A percentile compares a stretch with the other conserved stretches of the same genome.
phyloP scores from a whole-genome alignment of 2,113 vertebrate genomes.

The Carettochelys insculpta region DNA sequence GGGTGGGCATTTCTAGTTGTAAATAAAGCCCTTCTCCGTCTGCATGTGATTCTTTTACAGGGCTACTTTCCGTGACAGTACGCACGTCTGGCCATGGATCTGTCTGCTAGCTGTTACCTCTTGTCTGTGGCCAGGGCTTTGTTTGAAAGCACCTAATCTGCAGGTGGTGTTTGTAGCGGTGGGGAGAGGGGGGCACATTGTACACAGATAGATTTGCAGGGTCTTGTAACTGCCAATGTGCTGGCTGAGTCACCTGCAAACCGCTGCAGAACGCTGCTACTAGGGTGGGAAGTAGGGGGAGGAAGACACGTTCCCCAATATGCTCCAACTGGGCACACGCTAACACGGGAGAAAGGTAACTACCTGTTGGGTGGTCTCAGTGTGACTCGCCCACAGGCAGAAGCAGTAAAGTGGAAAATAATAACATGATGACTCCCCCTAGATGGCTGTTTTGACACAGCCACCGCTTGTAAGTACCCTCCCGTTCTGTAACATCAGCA shows the following conservation, averaged over 20 bases:
- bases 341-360: neutral
- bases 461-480: neutral
- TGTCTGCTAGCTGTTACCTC: neutral
- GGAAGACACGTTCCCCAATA: fast-evolving
- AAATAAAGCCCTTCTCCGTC: slow-evolving; percentile 58
- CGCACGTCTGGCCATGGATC: neutral
- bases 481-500: neutral
- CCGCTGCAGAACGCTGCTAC: neutral
- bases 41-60: slow-evolving; percentile 55
- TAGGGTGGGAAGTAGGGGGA: neutral
- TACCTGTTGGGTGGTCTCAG: neutral
- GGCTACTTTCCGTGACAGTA: neutral
- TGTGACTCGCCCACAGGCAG: too few relatives aligned
- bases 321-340: neutral
- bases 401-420: neutral
- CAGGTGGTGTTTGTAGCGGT: neutral
- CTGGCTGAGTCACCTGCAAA: neutral
- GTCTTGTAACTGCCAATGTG: neutral
- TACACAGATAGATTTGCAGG: neutral
- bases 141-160: neutral
- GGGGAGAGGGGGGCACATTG: neutral
- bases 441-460: neutral
- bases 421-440: neutral
- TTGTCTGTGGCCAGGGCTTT: neutral
- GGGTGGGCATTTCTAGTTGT: neutral